Evolutionary conservation across 1,140 invertebrate species (phyloP), one percentile per base, ranked within the genome.

Genomic region (Euwallacea similis): DNA sequence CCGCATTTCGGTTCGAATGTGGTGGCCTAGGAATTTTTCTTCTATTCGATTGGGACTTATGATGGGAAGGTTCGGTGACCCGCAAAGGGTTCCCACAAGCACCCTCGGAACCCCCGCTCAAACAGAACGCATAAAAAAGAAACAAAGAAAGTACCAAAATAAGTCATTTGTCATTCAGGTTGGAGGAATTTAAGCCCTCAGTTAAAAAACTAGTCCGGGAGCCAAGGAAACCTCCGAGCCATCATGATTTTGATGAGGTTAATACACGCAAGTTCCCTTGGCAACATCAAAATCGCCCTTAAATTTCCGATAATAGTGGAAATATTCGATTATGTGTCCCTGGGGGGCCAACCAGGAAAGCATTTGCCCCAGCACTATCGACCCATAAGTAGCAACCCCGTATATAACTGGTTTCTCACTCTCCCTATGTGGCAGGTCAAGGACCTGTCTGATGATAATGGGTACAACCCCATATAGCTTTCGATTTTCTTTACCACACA

Each of bases 151-250:
- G 54, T 59, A 59, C 66, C 42, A 58, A 67, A 67, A 58, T 60
- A 67, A 60, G 66, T 67, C 54, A 67, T 59, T 59, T 67, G 66
- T 59, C 54, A 59, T 60, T 13, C n/a, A 42, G 54, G 41, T n/a
- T 21, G 13, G 8, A 54, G 43, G 15, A 65, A 65, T 15, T 9
- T 7, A 65, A 6, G 41, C 50, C 63, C 15, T 56, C n/a, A 11
- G 46, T 50, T 50, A 10, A 11, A 6, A 50, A 11, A 11, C 13
- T 50, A 50, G 46, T 50, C 46, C 13, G 46, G 6, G 46, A 13
- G 46, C 46, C 9, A 1, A 50, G 6, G 46, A 33, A 33, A 33
- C 21, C 21, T 33, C 4, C 21, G 1, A 4, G 4, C 21, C 21
- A 33, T 33, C 21, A 33, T 2, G 4, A 4, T 33, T 33, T 33